A percentile compares a stretch with the other conserved stretches of the same genome.
phyloP scores from a whole-genome alignment of 1,140 invertebrate species.

The Palaemon carinicauda region DNA sequence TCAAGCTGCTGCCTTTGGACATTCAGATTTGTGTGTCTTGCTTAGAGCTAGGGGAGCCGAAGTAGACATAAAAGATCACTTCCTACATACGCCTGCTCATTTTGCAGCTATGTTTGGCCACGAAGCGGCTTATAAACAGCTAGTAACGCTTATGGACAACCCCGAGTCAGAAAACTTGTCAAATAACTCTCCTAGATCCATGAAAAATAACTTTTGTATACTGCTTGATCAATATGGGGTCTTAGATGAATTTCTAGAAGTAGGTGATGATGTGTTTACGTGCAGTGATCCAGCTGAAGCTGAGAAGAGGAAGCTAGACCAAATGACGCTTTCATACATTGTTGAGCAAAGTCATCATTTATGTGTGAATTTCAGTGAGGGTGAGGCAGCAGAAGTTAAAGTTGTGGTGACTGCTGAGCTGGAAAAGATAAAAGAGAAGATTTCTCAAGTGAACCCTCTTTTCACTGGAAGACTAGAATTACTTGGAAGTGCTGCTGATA shows the following conservation, averaged over 20 bases:
- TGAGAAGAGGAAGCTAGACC: background rate
- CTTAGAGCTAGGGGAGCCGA: background rate
- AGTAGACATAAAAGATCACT: background rate
- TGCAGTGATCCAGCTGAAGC: background rate
- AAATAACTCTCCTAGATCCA: background rate
- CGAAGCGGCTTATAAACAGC: background rate
- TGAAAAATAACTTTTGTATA: background rate
- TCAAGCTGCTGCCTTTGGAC: conserved; percentile 12
- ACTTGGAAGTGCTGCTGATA: conserved; percentile 21
- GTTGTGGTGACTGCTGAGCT: background rate
- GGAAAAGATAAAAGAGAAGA: background rate
- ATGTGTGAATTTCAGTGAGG: conserved; percentile 7
- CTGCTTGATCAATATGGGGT: background rate
- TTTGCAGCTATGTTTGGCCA: conserved; percentile 38
- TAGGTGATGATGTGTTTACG: background rate
- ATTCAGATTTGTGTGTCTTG: conserved; percentile 2
- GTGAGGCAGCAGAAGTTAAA: conserved; percentile 23
- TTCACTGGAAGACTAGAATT: background rate
- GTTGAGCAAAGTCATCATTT: background rate
- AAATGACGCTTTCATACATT: background rate
- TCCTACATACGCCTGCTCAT: conserved; percentile 17
- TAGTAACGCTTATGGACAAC: background rate
- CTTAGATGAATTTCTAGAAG: background rate
- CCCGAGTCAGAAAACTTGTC: background rate
- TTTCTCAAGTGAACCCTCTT: background rate